Base-by-base conservation (phyloP, 2,888 invertebrate genomes). In the Eueremaeus valkanovi region DNA sequence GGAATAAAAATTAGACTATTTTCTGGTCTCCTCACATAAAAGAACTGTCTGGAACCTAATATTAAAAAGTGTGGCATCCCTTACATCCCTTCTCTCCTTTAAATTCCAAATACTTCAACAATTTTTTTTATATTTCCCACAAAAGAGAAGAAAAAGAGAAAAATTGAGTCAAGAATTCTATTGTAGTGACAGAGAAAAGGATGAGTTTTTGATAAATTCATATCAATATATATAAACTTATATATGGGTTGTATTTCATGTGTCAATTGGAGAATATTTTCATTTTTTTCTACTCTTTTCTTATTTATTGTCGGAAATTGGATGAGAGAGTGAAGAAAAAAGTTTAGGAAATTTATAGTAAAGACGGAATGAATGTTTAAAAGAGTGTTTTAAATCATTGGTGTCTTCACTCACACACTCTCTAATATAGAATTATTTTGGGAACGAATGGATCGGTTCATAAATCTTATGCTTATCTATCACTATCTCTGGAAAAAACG, bases 251-350 rank as follows among this genome's bases (percentile, higher is more conserved):
- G 58, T 58, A 29, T 58, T 58, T 24, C 58, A 58, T 51, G 29
- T 58, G 58, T 58, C 58, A 16, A 58, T 58, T 29, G 24, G 3
- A 21, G 5, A 11, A 58, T 51, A 51, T 36, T 8, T 36, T n/a
- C n/a, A 45, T 45, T 18, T 45, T 45, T 45, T 45, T 8, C 18
- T 24, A n/a, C n/a, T n/a, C n/a, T n/a, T n/a, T n/a, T n/a, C 27
- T 58, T 58, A 58, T 58, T 58, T 58, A 58, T 58, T 58, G 58
- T 6, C 58, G 58, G 58, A 58, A 58, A 58, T 58, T 58, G 27
- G 58, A 58, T 58, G 27, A 58, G 18, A 18, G 18, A 45, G 45
- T 18, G 45, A 45, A 16, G 18, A 16, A 58, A 58, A 58, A 58
- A 8, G 3, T 24, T 58, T 58, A 3, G 21, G 24, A 58, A 58